Evolutionary conservation across 2,888 invertebrate species (phyloP).

Genomic region (Torymus aiolomorphi): DNA sequence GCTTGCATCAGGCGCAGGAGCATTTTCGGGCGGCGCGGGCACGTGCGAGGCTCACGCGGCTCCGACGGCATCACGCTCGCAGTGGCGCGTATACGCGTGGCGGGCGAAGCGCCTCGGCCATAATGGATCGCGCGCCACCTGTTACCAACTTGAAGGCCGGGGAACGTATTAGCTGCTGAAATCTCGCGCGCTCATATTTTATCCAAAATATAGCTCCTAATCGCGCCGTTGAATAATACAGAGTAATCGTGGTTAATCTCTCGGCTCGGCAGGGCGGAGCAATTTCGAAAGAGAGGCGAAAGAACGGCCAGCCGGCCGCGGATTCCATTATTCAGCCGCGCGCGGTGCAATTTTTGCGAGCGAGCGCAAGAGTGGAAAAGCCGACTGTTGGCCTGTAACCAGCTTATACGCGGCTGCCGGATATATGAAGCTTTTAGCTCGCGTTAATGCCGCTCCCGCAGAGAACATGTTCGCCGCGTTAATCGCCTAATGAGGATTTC

Average conservation of each 20-base stretch:
- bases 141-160: conserved; percentile 72
- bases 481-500: conserved; percentile 53
- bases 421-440: conserved; percentile 48
- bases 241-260: no score
- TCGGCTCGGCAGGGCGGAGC: no score
- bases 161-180: conserved; percentile 69
- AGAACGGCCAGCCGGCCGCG: no score
- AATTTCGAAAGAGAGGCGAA: no score
- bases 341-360: conserved; percentile 28
- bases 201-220: no score
- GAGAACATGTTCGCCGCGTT: conserved; percentile 36
- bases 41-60: no score
- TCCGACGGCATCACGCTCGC: not conserved
- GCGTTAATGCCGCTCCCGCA: conserved; percentile 38
- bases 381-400: conserved; percentile 14
- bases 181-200: no score
- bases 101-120: not conserved
- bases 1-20: not conserved
- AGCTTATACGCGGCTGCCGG: conserved; percentile 12
- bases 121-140: conserved; percentile 68
- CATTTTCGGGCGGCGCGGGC: no score
- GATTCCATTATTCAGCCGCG: conserved; percentile 43
- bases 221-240: no score
- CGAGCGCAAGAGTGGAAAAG: conserved; percentile 2
- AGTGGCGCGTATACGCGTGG: no score